Evolutionary conservation across 2,888 invertebrate genomes (phyloP), one percentile per base, ranked within the genome.

Genomic region (Lepidochitona cinerea): DNA sequence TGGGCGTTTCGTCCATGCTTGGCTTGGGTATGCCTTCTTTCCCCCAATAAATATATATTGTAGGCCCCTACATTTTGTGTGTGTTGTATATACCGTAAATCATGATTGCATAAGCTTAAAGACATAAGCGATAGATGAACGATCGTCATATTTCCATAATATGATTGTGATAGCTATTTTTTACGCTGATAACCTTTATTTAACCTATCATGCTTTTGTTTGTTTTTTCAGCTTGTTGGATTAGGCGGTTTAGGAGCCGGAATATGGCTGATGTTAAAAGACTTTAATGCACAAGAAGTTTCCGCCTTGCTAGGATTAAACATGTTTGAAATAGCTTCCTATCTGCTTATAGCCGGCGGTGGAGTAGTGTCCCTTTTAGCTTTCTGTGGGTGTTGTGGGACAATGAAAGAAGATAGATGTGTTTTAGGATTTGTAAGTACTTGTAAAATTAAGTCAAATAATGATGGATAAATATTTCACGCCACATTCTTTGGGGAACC

Each of bases 381-480:
- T 5, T 87, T 87, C 80, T 87, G 87, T 79, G 87, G 87, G 6
- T 87, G 86, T 75, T 87, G 87, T 73, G 87, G 87, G 7, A 87
- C 87, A 9, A 86, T 87, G 82, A 78, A 85, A 36, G 86, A 86
- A 74, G 87, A 87, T 75, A 85, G 79, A 83, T 87, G 86, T 76
- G 86, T 87, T 9, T 77, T 87, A 67, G 84, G 83, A 59, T 87
- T 87, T 85, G 87, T 87, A 83, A 86, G 86, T 86, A 76, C 7
- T 1, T 18, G 5, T n/a, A 37, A 14, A 41, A 12, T n/a, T 12
- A 12, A 41, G n/a, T 41, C n/a, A n/a, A n/a, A n/a, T n/a, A n/a
- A 14, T 12, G 12, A 14, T 41, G 49, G n/a, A 41, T n/a, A 14
- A n/a, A 14, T 26, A 33, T 41, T 26, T 23, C 12, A 14, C 2